phyloP scores from a whole-genome alignment of 2,113 vertebrate species.

The Tautogolabrus adspersus region DNA sequence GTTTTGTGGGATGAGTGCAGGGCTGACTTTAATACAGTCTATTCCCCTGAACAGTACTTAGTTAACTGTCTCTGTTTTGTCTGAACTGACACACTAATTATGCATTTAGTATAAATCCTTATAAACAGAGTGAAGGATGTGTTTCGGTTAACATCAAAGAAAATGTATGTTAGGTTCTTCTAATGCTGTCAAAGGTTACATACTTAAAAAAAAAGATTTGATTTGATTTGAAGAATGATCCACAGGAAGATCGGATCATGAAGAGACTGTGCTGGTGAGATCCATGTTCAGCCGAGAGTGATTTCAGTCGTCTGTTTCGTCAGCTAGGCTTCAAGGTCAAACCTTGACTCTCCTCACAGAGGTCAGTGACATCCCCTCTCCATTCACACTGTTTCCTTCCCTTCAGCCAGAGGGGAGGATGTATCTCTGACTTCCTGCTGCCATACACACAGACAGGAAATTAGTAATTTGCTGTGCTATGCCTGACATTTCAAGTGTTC shows the following conservation, averaged over 20 bases:
- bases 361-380: conserved; percentile 81
- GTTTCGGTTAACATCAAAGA: neutral
- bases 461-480: conserved; percentile 76
- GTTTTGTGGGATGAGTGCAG: conserved; percentile 50
- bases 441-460: conserved; percentile 81
- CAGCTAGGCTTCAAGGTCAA: conserved; percentile 81
- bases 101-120: neutral
- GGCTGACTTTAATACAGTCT: conserved; percentile 79
- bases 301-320: conserved; percentile 69
- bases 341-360: conserved; percentile 73
- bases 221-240: neutral
- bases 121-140: neutral
- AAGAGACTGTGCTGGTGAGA: conserved; percentile 3
- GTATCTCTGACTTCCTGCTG: conserved; percentile 82
- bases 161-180: neutral
- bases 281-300: conserved; percentile 46
- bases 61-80: conserved; percentile 85
- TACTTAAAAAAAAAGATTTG: neutral
- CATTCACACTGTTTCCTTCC: conserved; percentile 81
- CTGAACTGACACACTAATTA: conserved; percentile 10
- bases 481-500: conserved; percentile 70
- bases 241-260: neutral
- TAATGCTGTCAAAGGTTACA: neutral
- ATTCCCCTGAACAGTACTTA: conserved; percentile 87
- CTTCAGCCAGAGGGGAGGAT: conserved; percentile 78